Percentiles rank a stretch among this genome's conserved stretches.
Conservation (phyloP, 35 echinoderm and acorn worm species). For the Hemicentrotus pulcherrimus region DNA sequence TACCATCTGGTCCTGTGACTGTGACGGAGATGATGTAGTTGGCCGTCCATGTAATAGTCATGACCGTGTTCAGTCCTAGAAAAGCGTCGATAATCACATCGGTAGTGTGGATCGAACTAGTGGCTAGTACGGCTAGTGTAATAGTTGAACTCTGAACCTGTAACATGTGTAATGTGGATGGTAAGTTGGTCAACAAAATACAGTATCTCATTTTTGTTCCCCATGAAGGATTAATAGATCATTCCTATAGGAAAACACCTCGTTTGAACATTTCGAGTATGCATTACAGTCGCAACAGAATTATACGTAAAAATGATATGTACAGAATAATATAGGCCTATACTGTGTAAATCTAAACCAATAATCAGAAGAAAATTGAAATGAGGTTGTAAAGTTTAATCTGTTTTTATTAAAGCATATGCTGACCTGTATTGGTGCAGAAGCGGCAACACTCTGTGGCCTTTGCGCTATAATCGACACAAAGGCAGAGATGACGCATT, state of each 20-base stretch:
- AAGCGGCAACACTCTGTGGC: neutral
- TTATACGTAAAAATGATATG: too few relatives aligned
- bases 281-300: too few relatives aligned
- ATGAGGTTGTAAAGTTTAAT: too few relatives aligned
- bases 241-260: too few relatives aligned
- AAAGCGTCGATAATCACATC: neutral
- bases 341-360: too few relatives aligned
- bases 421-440: slow-evolving; percentile 1
- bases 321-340: too few relatives aligned
- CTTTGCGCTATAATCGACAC: neutral
- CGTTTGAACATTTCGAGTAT: too few relatives aligned
- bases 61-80: neutral
- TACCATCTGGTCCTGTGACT: neutral
- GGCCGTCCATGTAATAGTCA: neutral
- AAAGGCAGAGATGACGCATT: neutral
- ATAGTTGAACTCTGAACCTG: neutral
- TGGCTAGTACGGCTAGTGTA: neutral
- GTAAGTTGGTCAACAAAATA: too few relatives aligned
- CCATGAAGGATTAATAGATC: too few relatives aligned
- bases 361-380: too few relatives aligned
- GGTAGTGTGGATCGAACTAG: neutral
- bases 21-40: neutral
- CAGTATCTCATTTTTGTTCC: too few relatives aligned
- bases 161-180: neutral
- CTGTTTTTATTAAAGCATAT: neutral